Percentiles rank a stretch among this genome's conserved stretches.
Conservation (phyloP, 2,113 vertebrate genomes). For the Hippolais icterina region DNA sequence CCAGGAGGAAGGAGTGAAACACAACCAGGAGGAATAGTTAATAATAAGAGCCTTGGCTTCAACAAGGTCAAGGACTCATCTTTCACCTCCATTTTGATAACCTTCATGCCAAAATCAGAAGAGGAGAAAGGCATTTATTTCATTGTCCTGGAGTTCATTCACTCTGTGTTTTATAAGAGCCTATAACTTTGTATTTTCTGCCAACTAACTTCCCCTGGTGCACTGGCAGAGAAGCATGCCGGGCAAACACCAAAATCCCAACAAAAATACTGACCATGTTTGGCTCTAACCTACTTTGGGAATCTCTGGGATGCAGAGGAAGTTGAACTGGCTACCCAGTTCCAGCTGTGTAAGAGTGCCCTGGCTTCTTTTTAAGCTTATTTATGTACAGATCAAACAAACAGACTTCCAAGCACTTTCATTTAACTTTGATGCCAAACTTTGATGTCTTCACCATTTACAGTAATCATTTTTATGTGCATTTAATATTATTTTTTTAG, state of each 20-base stretch:
- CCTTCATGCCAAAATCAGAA: neutral
- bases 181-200: neutral
- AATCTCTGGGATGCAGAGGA: constrained; percentile 1
- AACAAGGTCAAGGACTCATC: neutral
- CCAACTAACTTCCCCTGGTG: neutral
- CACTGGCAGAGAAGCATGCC: neutral
- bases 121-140: neutral
- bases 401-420: constrained; percentile 36
- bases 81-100: neutral
- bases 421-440: constrained; percentile 38
- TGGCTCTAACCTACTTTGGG: neutral
- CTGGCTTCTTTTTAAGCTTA: constrained; percentile 28
- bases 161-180: neutral
- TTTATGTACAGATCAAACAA: constrained; percentile 51
- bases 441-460: constrained; percentile 49
- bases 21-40: neutral
- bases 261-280: neutral
- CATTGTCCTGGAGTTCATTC: neutral
- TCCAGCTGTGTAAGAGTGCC: neutral
- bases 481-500: constrained; percentile 15
- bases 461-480: constrained; percentile 44
- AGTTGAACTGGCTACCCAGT: neutral
- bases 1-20: neutral
- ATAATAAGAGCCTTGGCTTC: neutral
- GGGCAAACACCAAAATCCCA: neutral